These are phyloP conservation scores for Lepisosteus osseus DNA, from an alignment of 2,113 vertebrate genomes.

Conservation along the genomic window DNA sequence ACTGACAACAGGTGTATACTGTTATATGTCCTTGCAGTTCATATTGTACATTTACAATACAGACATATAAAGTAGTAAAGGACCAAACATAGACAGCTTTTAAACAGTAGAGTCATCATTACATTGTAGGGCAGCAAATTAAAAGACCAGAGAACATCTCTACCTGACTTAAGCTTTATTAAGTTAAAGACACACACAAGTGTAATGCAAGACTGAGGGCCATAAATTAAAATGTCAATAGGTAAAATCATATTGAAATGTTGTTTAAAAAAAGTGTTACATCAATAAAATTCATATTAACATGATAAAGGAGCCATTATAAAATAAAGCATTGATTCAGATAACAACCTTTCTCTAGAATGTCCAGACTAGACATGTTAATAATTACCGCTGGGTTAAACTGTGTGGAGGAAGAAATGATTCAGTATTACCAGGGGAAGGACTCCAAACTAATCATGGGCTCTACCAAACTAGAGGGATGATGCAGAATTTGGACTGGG, in stretches of 20 bases:
- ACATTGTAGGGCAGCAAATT: too few species aligned
- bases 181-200: too few species aligned
- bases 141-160: too few species aligned
- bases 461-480: background rate
- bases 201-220: background rate
- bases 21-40: too few species aligned
- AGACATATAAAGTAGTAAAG: too few species aligned
- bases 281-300: background rate
- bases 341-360: background rate
- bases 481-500: background rate
- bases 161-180: too few species aligned
- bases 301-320: background rate
- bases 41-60: too few species aligned
- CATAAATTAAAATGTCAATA: background rate
- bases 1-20: too few species aligned
- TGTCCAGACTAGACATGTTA: background rate
- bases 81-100: too few species aligned
- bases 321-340: background rate
- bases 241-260: background rate
- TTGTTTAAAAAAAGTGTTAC: background rate
- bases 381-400: background rate
- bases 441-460: background rate
- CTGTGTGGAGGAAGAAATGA: background rate
- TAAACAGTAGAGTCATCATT: too few species aligned
- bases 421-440: background rate